Conservation (phyloP, 2,797 vertebrate genomes). For the Phalanger gymnotis region DNA sequence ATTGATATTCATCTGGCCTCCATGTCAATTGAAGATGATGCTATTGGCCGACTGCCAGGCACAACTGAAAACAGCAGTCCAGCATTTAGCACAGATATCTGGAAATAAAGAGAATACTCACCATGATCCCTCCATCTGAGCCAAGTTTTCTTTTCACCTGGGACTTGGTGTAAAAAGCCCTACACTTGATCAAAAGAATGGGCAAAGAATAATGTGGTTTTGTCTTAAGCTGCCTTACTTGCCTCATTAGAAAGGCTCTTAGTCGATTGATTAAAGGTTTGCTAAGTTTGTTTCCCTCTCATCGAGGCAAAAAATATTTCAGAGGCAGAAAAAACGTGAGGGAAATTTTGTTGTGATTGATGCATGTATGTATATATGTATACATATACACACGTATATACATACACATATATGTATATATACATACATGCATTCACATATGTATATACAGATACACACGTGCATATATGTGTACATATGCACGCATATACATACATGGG, state of each 20-base stretch:
- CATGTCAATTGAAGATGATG: neutral
- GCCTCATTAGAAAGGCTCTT: neutral
- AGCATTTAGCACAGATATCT: neutral
- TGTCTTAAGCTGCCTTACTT: neutral
- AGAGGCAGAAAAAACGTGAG: neutral
- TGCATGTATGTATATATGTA: no score
- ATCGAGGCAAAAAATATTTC: neutral
- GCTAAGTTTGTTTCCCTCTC: neutral
- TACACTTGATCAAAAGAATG: neutral
- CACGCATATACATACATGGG: no score
- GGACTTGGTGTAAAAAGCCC: neutral
- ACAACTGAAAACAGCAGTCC: constrained; percentile 4
- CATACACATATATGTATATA: no score
- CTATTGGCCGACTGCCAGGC: neutral
- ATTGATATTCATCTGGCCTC: neutral
- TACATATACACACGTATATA: no score
- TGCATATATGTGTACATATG: no score
- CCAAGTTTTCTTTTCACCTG: constrained; percentile 3
- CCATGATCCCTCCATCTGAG: neutral
- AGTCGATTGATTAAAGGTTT: neutral
- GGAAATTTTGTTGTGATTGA: neutral
- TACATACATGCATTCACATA: no score
- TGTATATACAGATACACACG: no score
- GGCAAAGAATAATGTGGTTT: neutral
- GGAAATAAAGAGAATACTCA: neutral